These are phyloP conservation scores for Archegozetes longisetosus DNA, from an alignment of 1,140 invertebrate species.

Conservation along the genomic window DNA sequence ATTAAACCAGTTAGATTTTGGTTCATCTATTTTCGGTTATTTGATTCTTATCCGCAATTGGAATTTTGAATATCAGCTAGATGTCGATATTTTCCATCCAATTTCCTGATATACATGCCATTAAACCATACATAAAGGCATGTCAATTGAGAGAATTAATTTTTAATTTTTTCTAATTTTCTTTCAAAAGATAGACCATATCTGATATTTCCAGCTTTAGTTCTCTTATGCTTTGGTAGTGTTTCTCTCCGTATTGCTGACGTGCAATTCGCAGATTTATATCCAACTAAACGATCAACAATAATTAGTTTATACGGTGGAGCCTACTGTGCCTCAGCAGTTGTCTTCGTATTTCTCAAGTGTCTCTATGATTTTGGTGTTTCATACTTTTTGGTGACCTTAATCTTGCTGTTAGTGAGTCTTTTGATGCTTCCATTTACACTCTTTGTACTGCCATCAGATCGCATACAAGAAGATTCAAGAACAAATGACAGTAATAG, in stretches of 20 bases:
- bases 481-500: background rate
- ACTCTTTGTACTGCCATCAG: constrained; percentile 19
- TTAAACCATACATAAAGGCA: too few species aligned
- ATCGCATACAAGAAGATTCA: constrained; percentile 10
- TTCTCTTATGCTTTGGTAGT: constrained; percentile 20
- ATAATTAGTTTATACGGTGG: constrained; percentile 22
- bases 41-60: too few species aligned
- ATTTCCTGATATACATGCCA: too few species aligned
- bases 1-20: too few species aligned
- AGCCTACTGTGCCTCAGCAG: constrained; percentile 21
- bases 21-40: too few species aligned
- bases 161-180: too few species aligned
- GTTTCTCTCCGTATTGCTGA: constrained; percentile 22
- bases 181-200: constrained; percentile 13
- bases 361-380: constrained; percentile 19
- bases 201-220: constrained; percentile 20
- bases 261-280: constrained; percentile 23
- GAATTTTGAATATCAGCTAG: too few species aligned
- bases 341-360: constrained; percentile 21
- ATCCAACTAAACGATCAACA: constrained; percentile 20
- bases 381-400: constrained; percentile 18
- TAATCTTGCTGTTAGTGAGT: constrained; percentile 18
- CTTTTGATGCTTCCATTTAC: constrained; percentile 20
- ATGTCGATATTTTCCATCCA: too few species aligned
- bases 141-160: too few species aligned